These are phyloP conservation scores for Glyptemys insculpta DNA, from an alignment of 2,797 vertebrate species.

Conservation along the genomic window DNA sequence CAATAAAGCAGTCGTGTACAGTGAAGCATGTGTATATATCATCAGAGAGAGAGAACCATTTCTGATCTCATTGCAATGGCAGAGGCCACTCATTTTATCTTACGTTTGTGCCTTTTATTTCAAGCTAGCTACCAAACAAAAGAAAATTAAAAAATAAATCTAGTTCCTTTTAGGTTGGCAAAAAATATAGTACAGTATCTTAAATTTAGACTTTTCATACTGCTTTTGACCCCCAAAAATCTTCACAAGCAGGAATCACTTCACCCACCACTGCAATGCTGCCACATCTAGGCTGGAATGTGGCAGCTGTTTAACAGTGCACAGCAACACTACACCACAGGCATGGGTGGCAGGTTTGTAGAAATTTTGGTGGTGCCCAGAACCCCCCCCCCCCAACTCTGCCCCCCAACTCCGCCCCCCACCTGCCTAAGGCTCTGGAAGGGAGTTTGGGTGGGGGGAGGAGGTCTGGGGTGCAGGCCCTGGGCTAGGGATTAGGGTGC, in stretches of 20 bases:
- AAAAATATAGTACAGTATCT: background rate
- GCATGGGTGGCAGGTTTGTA: too few species aligned
- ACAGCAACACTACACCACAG: background rate
- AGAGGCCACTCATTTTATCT: background rate
- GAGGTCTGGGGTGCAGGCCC: too few species aligned
- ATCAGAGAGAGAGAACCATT: background rate
- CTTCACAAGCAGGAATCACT: background rate
- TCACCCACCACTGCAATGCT: rapidly evolving
- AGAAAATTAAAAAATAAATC: background rate
- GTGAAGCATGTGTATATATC: background rate
- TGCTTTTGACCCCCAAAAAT: background rate
- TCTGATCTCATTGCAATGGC: background rate
- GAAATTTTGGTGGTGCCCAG: too few species aligned
- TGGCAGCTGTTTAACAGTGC: rapidly evolving
- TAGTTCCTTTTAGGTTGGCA: background rate
- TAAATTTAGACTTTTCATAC: background rate
- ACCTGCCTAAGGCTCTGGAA: too few species aligned
- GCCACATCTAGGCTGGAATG: background rate
- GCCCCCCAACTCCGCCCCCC: too few species aligned
- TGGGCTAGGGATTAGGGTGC: too few species aligned
- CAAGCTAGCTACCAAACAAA: background rate
- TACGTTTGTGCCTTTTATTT: background rate
- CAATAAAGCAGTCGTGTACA: rapidly evolving
- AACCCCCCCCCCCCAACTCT: too few species aligned
- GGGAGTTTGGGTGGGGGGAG: too few species aligned